Conservation (phyloP, 2,113 vertebrate genomes). For the Kobus ellipsiprymnus region DNA sequence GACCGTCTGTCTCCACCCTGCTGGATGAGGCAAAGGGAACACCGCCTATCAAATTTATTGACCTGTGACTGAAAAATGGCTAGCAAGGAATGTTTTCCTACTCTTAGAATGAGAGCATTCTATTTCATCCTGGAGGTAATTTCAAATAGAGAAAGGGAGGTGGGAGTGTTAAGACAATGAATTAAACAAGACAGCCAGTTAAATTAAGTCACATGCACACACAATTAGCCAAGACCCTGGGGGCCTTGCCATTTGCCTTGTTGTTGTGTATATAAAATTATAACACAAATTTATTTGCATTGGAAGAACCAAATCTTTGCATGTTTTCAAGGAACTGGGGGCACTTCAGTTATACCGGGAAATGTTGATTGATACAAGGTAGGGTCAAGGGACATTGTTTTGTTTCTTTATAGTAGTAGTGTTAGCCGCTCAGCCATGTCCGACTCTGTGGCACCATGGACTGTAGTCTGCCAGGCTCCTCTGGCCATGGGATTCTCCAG, state of each 20-base stretch:
- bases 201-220: constrained; percentile 10
- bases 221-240: background rate
- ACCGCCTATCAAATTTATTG: background rate
- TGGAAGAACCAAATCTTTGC: background rate
- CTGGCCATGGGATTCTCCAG: background rate
- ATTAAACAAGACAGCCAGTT: constrained; percentile 38
- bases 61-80: constrained; percentile 17
- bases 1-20: background rate
- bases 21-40: background rate
- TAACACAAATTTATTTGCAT: constrained; percentile 23
- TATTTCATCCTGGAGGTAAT: constrained; percentile 19
- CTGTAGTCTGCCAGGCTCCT: background rate
- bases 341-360: background rate
- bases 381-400: background rate
- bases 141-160: constrained; percentile 1
- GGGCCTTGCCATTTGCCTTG: background rate
- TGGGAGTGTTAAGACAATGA: background rate
- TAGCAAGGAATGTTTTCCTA: constrained; percentile 39
- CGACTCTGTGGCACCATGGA: background rate
- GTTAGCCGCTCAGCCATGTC: background rate
- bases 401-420: background rate
- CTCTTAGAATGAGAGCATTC: background rate
- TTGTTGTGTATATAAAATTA: background rate
- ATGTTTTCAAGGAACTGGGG: background rate
- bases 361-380: background rate